A percentile compares a stretch with the other conserved stretches of the same genome.
phyloP scores from a whole-genome alignment of 2,888 invertebrate genomes.

The Leuctra nigra region DNA sequence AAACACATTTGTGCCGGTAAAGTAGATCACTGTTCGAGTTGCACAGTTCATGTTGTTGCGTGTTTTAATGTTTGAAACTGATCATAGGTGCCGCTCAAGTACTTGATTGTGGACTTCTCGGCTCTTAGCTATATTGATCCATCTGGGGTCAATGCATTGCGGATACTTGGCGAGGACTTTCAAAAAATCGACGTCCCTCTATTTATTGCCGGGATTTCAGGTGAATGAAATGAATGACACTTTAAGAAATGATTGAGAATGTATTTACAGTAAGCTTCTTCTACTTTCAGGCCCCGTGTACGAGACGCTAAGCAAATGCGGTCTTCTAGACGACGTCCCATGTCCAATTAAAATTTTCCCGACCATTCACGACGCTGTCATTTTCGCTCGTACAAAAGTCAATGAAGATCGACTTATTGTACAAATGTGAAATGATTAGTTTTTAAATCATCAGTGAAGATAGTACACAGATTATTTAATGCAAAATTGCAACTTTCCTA shows the following conservation, averaged over 20 bases:
- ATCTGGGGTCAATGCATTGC: slow-evolving; percentile 51
- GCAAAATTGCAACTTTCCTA: too few relatives aligned
- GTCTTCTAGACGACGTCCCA: slow-evolving; percentile 37
- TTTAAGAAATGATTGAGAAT: too few relatives aligned
- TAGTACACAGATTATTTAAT: too few relatives aligned
- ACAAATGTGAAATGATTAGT: neutral
- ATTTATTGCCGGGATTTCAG: slow-evolving; percentile 56
- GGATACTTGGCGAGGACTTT: slow-evolving; percentile 47
- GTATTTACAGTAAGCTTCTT: too few relatives aligned
- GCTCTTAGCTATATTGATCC: slow-evolving; percentile 57
- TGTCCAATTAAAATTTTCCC: slow-evolving; percentile 56
- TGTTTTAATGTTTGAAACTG: slow-evolving; percentile 26
- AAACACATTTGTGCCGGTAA: neutral
- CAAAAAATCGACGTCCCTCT: slow-evolving; percentile 46
- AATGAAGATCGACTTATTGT: neutral
- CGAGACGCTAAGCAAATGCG: slow-evolving; percentile 42
- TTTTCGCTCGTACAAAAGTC: slow-evolving; percentile 27
- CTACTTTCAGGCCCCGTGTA: slow-evolving; percentile 52
- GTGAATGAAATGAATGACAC: slow-evolving; percentile 39
- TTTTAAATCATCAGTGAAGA: too few relatives aligned
- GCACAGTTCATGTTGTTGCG: too few relatives aligned
- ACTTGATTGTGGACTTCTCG: slow-evolving; percentile 53
- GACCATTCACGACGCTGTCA: slow-evolving; percentile 62
- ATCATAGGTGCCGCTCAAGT: slow-evolving; percentile 25
- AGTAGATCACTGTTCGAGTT: too few relatives aligned